phyloP scores from a whole-genome alignment of 2,113 vertebrate genomes.

The Zosterops japonicus region DNA sequence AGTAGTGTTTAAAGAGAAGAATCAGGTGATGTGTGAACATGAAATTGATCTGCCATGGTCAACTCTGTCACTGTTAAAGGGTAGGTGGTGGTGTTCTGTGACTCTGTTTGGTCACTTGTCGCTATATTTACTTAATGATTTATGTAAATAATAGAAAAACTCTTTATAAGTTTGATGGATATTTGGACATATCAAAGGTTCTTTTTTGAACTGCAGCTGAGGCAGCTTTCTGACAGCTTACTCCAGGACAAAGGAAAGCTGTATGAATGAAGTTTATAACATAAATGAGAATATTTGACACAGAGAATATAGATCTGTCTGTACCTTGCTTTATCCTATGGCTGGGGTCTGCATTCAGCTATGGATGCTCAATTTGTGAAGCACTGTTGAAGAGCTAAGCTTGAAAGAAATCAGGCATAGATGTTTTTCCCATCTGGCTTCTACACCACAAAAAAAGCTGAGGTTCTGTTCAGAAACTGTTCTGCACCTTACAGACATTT shows the following conservation, averaged over 20 bases:
- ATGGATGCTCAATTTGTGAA: not conserved
- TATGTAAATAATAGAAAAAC: not conserved
- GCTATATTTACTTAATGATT: not conserved
- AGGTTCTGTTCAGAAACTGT: not conserved
- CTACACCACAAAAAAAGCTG: not conserved
- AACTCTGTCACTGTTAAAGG: slow-evolving; percentile 19
- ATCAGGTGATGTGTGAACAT: not conserved
- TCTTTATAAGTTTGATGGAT: not conserved
- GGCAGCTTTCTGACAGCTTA: not conserved
- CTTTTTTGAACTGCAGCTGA: not conserved
- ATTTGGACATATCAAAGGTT: not conserved
- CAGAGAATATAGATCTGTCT: not conserved
- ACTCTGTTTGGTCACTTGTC: not conserved
- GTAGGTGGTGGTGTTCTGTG: not conserved
- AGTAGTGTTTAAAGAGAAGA: not conserved
- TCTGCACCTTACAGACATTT: not conserved
- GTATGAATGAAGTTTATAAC: not conserved
- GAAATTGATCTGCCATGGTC: not conserved
- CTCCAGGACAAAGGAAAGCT: not conserved
- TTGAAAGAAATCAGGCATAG: not conserved
- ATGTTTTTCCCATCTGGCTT: not conserved
- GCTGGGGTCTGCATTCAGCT: not conserved
- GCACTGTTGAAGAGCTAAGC: not conserved
- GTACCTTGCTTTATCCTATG: not conserved
- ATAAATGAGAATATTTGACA: not conserved